phyloP scores from a whole-genome alignment of 2,797 vertebrate genomes.

The Cuculus canorus region DNA sequence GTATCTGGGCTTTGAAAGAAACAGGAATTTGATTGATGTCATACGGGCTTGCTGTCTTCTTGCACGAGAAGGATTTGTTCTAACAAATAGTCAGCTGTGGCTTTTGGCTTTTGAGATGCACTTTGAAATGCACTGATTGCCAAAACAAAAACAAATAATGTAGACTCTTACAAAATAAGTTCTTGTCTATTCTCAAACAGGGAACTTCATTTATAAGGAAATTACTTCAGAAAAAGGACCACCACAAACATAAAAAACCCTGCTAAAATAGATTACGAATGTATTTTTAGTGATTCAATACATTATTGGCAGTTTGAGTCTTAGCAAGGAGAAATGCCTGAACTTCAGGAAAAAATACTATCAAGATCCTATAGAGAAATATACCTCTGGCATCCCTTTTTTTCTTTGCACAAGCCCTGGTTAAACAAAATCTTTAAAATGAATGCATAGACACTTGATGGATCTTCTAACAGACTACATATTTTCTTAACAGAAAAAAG shows the following conservation, averaged over 20 bases:
- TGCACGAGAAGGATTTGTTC: slow-evolving; percentile 22
- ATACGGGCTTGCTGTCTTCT: background rate
- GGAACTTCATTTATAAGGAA: background rate
- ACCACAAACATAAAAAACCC: background rate
- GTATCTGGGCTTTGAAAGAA: background rate
- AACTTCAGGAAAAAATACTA: background rate
- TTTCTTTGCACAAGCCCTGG: background rate
- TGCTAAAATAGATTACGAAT: background rate
- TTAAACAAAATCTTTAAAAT: background rate
- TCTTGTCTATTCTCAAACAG: background rate
- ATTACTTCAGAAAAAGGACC: background rate
- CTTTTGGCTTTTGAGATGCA: slow-evolving; percentile 16
- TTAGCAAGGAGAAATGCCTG: background rate
- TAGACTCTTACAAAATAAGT: background rate
- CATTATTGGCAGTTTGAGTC: background rate
- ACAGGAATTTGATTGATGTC: background rate
- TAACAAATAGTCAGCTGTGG: slow-evolving; percentile 14
- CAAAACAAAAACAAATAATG: background rate
- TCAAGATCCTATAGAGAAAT: background rate
- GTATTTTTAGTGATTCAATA: background rate
- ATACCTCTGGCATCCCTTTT: background rate
- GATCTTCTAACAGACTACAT: background rate
- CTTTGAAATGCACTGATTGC: background rate
- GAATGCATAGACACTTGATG: background rate
- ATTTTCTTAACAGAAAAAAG: background rate